Evolutionary conservation across 2,797 vertebrate genomes (phyloP).

Genomic region (Syndactyla subalaris): DNA sequence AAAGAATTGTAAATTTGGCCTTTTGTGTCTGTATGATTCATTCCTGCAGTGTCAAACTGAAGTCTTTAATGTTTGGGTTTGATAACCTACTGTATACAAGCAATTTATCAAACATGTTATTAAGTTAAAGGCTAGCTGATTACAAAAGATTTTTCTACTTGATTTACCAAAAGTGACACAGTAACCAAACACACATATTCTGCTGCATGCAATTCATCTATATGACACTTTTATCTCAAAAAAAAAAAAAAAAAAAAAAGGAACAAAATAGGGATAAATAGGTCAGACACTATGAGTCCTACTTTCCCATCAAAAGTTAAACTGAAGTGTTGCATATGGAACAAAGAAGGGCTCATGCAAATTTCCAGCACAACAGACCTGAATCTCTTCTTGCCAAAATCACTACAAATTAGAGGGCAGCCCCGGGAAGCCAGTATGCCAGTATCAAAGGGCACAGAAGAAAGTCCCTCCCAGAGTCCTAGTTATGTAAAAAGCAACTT

Average conservation of each 20-base stretch:
- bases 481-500: not conserved
- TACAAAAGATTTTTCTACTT: slow-evolving; percentile 25
- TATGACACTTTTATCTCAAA: not conserved
- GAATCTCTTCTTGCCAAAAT: slow-evolving; percentile 10
- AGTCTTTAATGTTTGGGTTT: slow-evolving; percentile 46
- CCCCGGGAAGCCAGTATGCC: not conserved
- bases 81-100: slow-evolving; percentile 32
- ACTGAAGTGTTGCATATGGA: not conserved
- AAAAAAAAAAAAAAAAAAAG: not conserved
- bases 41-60: slow-evolving; percentile 36
- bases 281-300: not conserved
- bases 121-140: slow-evolving; percentile 41
- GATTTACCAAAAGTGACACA: slow-evolving; percentile 12
- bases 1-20: slow-evolving; percentile 1
- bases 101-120: slow-evolving; percentile 46
- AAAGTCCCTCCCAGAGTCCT: not conserved
- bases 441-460: not conserved
- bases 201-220: not conserved
- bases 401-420: slow-evolving; percentile 16
- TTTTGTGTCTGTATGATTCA: slow-evolving; percentile 41
- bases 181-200: not conserved
- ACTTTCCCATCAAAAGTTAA: not conserved
- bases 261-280: not conserved
- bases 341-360: not conserved
- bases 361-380: not conserved